phyloP scores from a whole-genome alignment of 2,888 invertebrate genomes.

The Drosophila tanythrix region DNA sequence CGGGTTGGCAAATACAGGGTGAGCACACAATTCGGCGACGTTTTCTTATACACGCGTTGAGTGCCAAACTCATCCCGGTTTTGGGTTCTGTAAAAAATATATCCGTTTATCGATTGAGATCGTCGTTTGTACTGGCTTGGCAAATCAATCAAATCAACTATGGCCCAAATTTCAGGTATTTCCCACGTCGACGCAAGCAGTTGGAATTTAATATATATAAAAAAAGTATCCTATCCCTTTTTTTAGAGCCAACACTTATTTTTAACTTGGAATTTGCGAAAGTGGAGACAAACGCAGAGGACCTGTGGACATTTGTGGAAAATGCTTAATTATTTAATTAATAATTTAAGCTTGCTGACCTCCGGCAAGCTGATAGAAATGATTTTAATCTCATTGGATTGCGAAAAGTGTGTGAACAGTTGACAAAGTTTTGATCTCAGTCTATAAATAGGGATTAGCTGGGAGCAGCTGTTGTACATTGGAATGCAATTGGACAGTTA shows the following conservation, averaged over 20 bases:
- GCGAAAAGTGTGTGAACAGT: not conserved
- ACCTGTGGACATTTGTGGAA: not conserved
- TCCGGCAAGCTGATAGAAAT: conserved; percentile 10
- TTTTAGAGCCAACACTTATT: not conserved
- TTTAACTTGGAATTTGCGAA: not conserved
- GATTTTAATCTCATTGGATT: not conserved
- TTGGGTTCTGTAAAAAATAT: conserved; percentile 41
- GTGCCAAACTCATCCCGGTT: conserved; percentile 82
- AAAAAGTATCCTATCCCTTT: not conserved
- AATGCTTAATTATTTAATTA: conserved; percentile 10
- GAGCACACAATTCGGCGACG: conserved; percentile 93
- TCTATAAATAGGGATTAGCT: conserved; percentile 30
- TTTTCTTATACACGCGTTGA: conserved; percentile 92
- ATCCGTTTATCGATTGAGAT: not conserved
- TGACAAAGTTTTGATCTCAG: not conserved
- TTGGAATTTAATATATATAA: not conserved
- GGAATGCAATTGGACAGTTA: conserved; percentile 13
- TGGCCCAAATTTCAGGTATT: not conserved
- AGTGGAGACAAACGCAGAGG: not conserved
- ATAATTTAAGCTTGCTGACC: not conserved
- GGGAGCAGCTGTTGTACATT: conserved; percentile 3
- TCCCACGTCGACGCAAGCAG: not conserved
- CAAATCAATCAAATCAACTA: conserved; percentile 1
- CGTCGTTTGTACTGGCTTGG: not conserved
- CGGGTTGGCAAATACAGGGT: conserved; percentile 93